Conservation (phyloP, 2,888 invertebrate species). For the Nomada fucata region DNA sequence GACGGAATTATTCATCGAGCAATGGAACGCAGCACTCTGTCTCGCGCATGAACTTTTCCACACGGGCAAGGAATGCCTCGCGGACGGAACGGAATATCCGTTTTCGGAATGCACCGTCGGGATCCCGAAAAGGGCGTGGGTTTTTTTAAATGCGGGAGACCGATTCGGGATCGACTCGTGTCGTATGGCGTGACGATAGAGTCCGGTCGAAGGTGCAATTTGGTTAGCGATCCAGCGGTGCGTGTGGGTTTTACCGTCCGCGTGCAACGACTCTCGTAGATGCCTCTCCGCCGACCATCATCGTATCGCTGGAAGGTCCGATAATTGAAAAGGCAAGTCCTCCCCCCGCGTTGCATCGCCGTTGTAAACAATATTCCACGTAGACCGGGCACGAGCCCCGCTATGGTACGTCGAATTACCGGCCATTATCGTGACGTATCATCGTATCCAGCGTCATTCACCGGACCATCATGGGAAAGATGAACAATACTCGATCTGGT, state of each 20-base stretch:
- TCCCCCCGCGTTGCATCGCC: constrained; percentile 55
- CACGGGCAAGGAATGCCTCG: background rate
- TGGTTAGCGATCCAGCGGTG: constrained; percentile 69
- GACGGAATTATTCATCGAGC: constrained; percentile 54
- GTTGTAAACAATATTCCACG: constrained; percentile 67
- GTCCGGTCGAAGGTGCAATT: constrained; percentile 66
- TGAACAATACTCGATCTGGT: constrained; percentile 73
- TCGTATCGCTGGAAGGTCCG: constrained; percentile 72
- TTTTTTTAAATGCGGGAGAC: background rate
- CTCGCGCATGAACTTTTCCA: constrained; percentile 9
- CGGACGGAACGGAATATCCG: background rate
- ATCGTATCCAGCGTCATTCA: constrained; percentile 75
- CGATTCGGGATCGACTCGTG: background rate
- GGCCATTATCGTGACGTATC: constrained; percentile 80
- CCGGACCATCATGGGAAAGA: constrained; percentile 70
- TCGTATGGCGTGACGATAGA: constrained; percentile 18
- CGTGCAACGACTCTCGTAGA: constrained; percentile 59
- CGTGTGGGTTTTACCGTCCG: constrained; percentile 70
- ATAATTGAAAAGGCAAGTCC: constrained; percentile 76
- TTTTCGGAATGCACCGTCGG: background rate
- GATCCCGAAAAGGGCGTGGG: background rate
- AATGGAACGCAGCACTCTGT: constrained; percentile 8
- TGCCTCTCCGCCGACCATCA: constrained; percentile 68
- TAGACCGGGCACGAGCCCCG: constrained; percentile 64
- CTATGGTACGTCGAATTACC: constrained; percentile 78